These are phyloP conservation scores for Cyaniris semiargus DNA, from an alignment of 2,888 invertebrate genomes.

Conservation along the genomic window DNA sequence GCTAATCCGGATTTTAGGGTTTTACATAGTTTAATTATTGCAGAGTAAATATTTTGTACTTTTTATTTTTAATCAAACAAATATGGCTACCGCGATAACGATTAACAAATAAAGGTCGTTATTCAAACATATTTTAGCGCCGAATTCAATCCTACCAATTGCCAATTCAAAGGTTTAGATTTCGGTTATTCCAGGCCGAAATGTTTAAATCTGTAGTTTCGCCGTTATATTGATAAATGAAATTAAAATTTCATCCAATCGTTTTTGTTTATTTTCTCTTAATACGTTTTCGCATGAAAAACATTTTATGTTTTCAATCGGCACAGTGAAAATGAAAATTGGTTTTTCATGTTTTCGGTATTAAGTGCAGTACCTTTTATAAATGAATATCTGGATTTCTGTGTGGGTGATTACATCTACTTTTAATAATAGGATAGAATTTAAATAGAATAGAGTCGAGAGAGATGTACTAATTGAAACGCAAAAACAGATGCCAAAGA, in stretches of 20 bases:
- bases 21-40: conserved; percentile 2
- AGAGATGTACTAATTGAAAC: not conserved
- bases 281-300: conserved; percentile 18
- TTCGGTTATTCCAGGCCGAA: conserved; percentile 4
- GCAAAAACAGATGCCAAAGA: not conserved
- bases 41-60: conserved; percentile 17
- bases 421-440: not conserved
- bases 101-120: not conserved
- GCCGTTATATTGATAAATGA: not conserved
- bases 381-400: conserved; percentile 5
- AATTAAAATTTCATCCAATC: conserved; percentile 13
- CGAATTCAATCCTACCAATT: conserved; percentile 1
- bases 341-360: conserved; percentile 6
- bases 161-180: conserved; percentile 5
- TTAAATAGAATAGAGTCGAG: not conserved
- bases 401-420: not conserved
- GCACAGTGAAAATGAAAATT: conserved; percentile 7
- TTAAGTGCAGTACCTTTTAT: not conserved
- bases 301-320: conserved; percentile 11
- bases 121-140: conserved; percentile 10
- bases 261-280: conserved; percentile 9
- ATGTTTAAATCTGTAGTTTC: conserved; percentile 4
- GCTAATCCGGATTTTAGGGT: conserved; percentile 25
- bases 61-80: not conserved
- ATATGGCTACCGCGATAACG: not conserved